Evolutionary conservation across 2,888 invertebrate species (phyloP).

Genomic region (Malacosoma neustria): DNA sequence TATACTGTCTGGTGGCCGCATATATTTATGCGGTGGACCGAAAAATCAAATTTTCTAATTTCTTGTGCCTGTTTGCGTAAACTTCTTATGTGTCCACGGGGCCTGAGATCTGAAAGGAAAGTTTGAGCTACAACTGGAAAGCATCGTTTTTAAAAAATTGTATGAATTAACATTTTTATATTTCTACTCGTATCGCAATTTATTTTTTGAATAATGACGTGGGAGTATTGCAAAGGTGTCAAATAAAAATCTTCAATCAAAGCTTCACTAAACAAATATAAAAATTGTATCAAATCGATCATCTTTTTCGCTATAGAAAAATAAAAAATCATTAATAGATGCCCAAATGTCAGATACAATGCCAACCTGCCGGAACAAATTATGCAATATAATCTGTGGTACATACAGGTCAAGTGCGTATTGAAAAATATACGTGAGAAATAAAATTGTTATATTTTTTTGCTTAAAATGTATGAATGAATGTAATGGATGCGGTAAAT

Average conservation of each 20-base stretch:
- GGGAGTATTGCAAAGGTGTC: conserved; percentile 45
- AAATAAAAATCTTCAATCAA: conserved; percentile 22
- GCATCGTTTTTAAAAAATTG: no score
- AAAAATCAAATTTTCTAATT: no score
- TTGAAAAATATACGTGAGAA: neutral
- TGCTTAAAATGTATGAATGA: conserved; percentile 42
- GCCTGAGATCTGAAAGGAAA: no score
- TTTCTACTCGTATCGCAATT: no score
- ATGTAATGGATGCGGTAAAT: conserved; percentile 60
- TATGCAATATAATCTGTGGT: conserved; percentile 30
- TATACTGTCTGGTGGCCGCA: no score
- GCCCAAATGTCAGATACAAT: conserved; percentile 24
- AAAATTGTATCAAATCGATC: conserved; percentile 64
- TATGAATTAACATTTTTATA: no score
- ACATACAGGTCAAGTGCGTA: conserved; percentile 43
- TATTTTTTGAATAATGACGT: conserved; percentile 26
- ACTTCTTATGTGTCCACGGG: no score
- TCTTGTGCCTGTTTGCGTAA: no score
- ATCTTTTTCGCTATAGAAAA: conserved; percentile 20
- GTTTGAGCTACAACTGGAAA: no score
- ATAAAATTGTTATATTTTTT: conserved; percentile 28
- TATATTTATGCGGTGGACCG: no score
- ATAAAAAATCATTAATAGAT: conserved; percentile 18
- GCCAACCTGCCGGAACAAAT: conserved; percentile 47
- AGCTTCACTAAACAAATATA: conserved; percentile 50